phyloP scores from a whole-genome alignment of 2,888 invertebrate species.

The Xestia sexstrigata region DNA sequence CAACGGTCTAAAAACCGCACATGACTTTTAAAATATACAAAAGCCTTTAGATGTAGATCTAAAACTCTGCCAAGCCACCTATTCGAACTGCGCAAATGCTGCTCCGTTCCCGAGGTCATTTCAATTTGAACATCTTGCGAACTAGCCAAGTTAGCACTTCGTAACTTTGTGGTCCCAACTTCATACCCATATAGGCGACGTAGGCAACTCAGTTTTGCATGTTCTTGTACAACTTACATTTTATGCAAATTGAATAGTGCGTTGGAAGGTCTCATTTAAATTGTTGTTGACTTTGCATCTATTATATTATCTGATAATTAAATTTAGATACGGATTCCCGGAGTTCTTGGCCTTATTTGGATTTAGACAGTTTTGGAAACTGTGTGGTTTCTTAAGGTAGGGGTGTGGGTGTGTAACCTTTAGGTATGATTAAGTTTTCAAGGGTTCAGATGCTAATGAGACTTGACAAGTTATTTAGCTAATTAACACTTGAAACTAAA shows the following conservation, averaged over 20 bases:
- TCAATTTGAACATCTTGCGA: constrained; percentile 66
- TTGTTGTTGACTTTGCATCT: constrained; percentile 49
- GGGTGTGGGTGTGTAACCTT: not conserved
- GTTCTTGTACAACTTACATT: constrained; percentile 51
- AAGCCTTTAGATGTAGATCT: constrained; percentile 50
- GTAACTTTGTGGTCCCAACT: constrained; percentile 60
- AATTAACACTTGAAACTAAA: not conserved
- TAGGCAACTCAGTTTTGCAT: constrained; percentile 53
- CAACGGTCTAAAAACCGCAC: constrained; percentile 11
- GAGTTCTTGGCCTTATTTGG: constrained; percentile 13
- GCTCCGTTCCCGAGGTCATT: constrained; percentile 68
- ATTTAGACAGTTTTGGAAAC: constrained; percentile 11
- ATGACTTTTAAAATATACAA: constrained; percentile 52
- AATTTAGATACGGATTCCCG: not conserved
- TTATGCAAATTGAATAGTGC: constrained; percentile 64
- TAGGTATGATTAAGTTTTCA: constrained; percentile 5
- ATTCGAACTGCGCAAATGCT: constrained; percentile 60
- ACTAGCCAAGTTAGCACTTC: constrained; percentile 65
- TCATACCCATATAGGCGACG: constrained; percentile 58
- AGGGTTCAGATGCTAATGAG: not conserved
- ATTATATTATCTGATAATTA: constrained; percentile 11
- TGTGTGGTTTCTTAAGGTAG: not conserved
- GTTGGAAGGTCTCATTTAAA: constrained; percentile 49
- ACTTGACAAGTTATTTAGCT: constrained; percentile 10
- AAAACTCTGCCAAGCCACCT: constrained; percentile 48